Evolutionary conservation across 2,888 invertebrate genomes (phyloP), one percentile per base, ranked within the genome.

Genomic region (Schizotus pectinicornis): DNA sequence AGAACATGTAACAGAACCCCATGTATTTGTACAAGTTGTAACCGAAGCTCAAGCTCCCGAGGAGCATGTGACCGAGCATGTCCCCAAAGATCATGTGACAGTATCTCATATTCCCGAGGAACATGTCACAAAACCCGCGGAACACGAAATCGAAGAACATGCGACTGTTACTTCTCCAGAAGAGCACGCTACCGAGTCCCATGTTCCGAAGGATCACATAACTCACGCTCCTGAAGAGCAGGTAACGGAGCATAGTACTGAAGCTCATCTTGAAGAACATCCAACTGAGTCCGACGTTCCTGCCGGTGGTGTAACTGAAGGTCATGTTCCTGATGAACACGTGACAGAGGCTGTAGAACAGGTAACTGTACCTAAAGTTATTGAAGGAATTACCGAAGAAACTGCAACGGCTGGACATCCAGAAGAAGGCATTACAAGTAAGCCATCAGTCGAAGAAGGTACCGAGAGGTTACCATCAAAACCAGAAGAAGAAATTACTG

Each of bases 61-160:
- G 48, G 39, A 45, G 50, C 11, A 12, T 7, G 32, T 13, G 22
- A 32, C 53, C 46, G 12, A 33, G 41, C 30, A 43, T 42, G 47
- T 33, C 37, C 12, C 52, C 33, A 11, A 43, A 55, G 43, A 60
- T 52, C 51, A 12, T 13, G 2, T 7, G 0, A 42, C 30, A 7
- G 30, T 55, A 45, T 34, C 5, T 22, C 22, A 22, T 22, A 22
- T 52, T 9, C 67, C 41, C 9, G 35, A 53, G 12, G 8, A 35
- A 30, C 13, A 3, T 6, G 59, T 45, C 49, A 32, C 14, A 36
- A 22, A 43, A 43, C 67, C 41, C 9, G 35, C 43, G 12, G 8
- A 35, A 30, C 13, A 3, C 7, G 59, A 42, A 47, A 32, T 9
- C 31, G 59, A 52, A 58, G 54, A 64, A 7, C 62, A 68, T 43